A percentile compares a stretch with the other conserved stretches of the same genome.
Conservation (phyloP, 2,797 vertebrate species). For the Xenentodon cancila region DNA sequence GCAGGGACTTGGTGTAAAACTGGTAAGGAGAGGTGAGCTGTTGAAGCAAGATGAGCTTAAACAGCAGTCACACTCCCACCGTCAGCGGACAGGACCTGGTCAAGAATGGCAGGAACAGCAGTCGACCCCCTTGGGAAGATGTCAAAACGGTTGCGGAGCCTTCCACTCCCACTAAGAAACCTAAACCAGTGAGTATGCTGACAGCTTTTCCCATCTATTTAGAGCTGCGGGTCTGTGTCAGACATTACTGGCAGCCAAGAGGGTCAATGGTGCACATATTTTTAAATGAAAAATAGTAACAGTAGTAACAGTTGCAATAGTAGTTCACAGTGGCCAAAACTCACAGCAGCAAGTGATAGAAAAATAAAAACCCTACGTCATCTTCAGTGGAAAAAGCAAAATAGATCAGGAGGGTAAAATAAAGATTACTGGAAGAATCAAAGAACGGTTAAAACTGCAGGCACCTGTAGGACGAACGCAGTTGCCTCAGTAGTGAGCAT, state of each 20-base stretch:
- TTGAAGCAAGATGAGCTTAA: conserved; percentile 59
- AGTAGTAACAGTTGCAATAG: too few relatives aligned
- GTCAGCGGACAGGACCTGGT: conserved; percentile 43
- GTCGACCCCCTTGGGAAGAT: conserved; percentile 51
- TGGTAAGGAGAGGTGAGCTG: conserved; percentile 3
- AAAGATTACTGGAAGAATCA: too few relatives aligned
- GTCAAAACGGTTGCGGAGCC: conserved; percentile 51
- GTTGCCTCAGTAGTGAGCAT: too few relatives aligned
- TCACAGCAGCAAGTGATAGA: not conserved
- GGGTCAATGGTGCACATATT: too few relatives aligned
- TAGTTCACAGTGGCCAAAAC: not conserved
- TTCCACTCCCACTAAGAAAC: conserved; percentile 86
- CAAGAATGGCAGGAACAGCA: conserved; percentile 40
- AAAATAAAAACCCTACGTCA: conserved; percentile 19
- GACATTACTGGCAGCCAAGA: not conserved
- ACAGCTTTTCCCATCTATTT: not conserved
- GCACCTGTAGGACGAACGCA: too few relatives aligned
- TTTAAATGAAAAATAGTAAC: too few relatives aligned
- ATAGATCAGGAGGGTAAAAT: not conserved
- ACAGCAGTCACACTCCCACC: conserved; percentile 50
- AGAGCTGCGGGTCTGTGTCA: not conserved
- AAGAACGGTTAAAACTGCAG: too few relatives aligned
- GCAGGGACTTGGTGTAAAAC: conserved; percentile 40
- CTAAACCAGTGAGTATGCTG: conserved; percentile 85
- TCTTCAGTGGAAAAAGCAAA: not conserved